Conservation (phyloP, 2,888 invertebrate species). For the Anoplius nigerrimus region DNA sequence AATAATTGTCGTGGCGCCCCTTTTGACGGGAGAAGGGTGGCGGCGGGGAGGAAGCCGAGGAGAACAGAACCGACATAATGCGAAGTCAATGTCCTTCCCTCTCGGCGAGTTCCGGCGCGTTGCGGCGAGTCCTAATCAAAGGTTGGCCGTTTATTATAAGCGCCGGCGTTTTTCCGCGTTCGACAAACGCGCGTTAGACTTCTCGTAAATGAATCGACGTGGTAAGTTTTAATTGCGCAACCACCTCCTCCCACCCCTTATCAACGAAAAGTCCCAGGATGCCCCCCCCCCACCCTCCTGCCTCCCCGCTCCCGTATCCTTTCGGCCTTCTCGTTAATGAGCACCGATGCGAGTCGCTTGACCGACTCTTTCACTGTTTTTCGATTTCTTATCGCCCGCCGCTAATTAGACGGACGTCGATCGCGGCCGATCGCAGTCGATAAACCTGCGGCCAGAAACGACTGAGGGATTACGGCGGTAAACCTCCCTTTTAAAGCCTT, state of each 20-base stretch:
- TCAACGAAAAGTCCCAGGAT: constrained; percentile 29
- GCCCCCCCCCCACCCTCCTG: no score
- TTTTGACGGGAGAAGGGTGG: no score
- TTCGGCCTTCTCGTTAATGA: constrained; percentile 38
- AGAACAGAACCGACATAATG: no score
- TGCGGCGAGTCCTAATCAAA: constrained; percentile 26
- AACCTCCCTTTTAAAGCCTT: not conserved
- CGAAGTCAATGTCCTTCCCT: no score
- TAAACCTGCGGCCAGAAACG: not conserved
- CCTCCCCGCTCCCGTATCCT: no score
- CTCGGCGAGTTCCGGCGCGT: not conserved
- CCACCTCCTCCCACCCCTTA: constrained; percentile 46
- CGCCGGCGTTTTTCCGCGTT: constrained; percentile 1
- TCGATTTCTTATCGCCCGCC: constrained; percentile 51
- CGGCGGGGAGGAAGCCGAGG: no score
- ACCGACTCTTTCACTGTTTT: constrained; percentile 49
- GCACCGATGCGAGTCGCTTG: constrained; percentile 44
- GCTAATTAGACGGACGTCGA: constrained; percentile 48
- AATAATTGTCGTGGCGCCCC: no score
- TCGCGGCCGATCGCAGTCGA: not conserved
- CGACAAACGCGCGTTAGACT: constrained; percentile 5
- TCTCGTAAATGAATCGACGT: constrained; percentile 47
- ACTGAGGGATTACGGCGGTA: not conserved
- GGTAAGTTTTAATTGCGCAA: constrained; percentile 52
- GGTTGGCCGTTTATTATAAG: constrained; percentile 22